Evolutionary conservation across 2,888 invertebrate genomes (phyloP).

Genomic region (Melipona beecheii): DNA sequence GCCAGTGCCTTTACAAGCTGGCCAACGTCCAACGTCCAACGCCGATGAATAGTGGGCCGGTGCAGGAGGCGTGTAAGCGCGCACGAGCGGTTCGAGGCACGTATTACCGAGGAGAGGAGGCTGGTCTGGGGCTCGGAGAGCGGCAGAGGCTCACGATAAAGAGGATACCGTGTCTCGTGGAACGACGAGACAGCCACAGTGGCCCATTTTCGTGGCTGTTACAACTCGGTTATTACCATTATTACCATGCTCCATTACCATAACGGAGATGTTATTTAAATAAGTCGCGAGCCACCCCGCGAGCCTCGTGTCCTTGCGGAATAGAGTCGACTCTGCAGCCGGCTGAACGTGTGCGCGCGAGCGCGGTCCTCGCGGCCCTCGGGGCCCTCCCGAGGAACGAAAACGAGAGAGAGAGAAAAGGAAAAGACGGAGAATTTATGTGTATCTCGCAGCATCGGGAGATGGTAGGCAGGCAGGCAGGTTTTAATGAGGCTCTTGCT

Average conservation of each 20-base stretch:
- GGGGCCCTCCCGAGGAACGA: not conserved
- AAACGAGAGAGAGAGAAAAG: conserved; percentile 30
- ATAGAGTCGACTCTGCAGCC: conserved; percentile 57
- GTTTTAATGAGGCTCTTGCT: conserved; percentile 61
- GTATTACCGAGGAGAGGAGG: conserved; percentile 47
- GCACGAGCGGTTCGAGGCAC: conserved; percentile 60
- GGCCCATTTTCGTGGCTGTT: conserved; percentile 77
- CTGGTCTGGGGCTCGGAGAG: conserved; percentile 27
- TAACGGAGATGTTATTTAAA: conserved; percentile 75
- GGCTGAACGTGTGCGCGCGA: conserved; percentile 17
- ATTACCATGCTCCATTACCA: conserved; percentile 75
- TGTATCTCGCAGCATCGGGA: conserved; percentile 47
- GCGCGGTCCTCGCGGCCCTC: not conserved
- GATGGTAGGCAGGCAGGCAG: conserved; percentile 56
- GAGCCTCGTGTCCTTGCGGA: conserved; percentile 56
- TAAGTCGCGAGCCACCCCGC: conserved; percentile 67
- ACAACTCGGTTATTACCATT: conserved; percentile 76
- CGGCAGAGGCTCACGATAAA: conserved; percentile 42
- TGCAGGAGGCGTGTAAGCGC: conserved; percentile 65
- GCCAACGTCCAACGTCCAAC: conserved; percentile 53
- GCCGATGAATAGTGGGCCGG: conserved; percentile 70
- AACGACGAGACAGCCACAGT: conserved; percentile 54
- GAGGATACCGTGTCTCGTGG: conserved; percentile 34
- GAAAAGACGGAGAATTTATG: conserved; percentile 54
- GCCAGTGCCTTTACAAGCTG: conserved; percentile 50